Evolutionary conservation across 92 coral and sea anemone species (phyloP).

Genomic region (Blastomussa wellsi): DNA sequence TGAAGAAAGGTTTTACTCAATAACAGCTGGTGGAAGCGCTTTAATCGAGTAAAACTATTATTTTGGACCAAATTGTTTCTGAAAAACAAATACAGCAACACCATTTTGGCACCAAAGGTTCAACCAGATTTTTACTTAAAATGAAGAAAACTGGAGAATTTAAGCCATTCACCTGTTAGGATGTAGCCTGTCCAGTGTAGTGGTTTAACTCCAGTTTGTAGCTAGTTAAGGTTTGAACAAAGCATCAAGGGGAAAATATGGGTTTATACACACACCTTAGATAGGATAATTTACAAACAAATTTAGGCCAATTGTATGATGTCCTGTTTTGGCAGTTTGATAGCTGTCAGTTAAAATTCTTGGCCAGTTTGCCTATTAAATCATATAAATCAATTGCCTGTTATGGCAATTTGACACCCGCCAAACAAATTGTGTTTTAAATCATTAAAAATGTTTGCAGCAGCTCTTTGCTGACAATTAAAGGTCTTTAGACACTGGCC

Average conservation of each 20-base stretch:
- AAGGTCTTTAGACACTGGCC: not conserved
- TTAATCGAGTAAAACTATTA: not conserved
- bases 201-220: not conserved
- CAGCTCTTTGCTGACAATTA: not conserved
- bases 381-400: not conserved
- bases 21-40: not conserved
- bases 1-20: not conserved
- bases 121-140: conserved; percentile 4
- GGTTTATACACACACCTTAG: not conserved
- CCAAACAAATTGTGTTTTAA: not conserved
- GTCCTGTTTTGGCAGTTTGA: not conserved
- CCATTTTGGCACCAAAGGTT: conserved; percentile 4
- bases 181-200: not conserved
- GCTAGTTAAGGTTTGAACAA: not conserved
- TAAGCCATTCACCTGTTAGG: conserved; percentile 5
- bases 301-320: not conserved
- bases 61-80: not conserved
- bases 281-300: not conserved
- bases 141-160: not conserved
- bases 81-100: not conserved
- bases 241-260: not conserved
- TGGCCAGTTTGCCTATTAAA: not conserved
- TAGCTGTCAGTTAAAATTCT: not conserved
- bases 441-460: not conserved
- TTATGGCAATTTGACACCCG: not conserved